Base-by-base conservation (phyloP, 2,888 invertebrate species). In the Melieria crassipennis region DNA sequence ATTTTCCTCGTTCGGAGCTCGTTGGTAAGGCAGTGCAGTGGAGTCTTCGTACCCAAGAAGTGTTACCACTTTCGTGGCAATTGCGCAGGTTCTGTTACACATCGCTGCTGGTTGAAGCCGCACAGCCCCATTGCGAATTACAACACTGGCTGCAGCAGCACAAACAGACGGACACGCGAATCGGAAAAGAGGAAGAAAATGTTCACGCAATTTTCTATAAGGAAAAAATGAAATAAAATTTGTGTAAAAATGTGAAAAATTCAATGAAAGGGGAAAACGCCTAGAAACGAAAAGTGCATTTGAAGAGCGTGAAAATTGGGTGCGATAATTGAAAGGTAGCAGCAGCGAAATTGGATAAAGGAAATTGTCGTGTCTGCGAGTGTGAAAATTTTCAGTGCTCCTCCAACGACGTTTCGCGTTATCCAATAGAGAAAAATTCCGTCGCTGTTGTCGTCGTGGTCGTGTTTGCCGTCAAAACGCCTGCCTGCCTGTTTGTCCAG, bases 351-450 rank as follows among this genome's bases (percentile, higher is more conserved):
- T 47, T 58, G 64, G 50, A 71, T 58, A 71, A 70, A 56, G 57
- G 62, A 46, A 48, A 30, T 48, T 61, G 61, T 61, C 61, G 62
- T 62, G 62, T 46, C 45, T 69, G 57, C 57, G 63, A 67, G 61
- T 63, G 63, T 73, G 73, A 72, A 76, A 75, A 79, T 67, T 55
- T 67, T 67, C 67, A 67, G 67, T 52, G 60, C 60, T 60, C 47
- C 60, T 65, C 64, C 57, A 67, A 60, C 67, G 60, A 60, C 60
- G 61, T 45, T 67, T 58, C 61, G 64, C 69, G 71, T 75, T 80
- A 80, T 80, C 78, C 80, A 80, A 80, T 80, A 80, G 79, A 79
- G 80, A 80, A 78, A 80, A 80, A 80, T 80, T 79, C 76, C 79
- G 72, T 79, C 72, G 47, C 60, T 52, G 65, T 64, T 60, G 57